Evolutionary conservation across 2,888 invertebrate genomes (phyloP).

Genomic region (Ectropis crepuscularia): DNA sequence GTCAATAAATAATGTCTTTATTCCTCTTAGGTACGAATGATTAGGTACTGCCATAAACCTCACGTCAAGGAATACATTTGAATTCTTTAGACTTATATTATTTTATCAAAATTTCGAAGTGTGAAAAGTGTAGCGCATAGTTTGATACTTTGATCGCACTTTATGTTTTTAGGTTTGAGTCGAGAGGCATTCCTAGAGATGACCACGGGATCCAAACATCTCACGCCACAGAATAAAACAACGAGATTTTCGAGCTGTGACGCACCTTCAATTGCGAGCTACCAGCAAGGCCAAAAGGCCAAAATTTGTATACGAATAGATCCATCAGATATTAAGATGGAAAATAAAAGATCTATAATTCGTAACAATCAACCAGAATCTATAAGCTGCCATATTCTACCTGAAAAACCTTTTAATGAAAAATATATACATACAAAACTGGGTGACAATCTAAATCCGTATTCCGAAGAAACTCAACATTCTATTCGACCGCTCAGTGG

Average conservation of each 20-base stretch:
- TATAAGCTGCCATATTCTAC: neutral
- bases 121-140: no score
- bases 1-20: no score
- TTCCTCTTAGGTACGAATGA: no score
- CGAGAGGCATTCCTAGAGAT: conserved; percentile 30
- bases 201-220: conserved; percentile 16
- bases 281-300: neutral
- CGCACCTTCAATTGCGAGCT: neutral
- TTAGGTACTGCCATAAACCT: no score
- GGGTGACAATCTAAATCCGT: neutral
- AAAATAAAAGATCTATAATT: neutral
- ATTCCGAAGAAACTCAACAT: neutral
- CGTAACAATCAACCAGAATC: neutral
- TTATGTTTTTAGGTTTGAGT: conserved; percentile 27
- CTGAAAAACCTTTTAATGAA: neutral
- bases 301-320: neutral
- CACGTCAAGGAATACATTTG: no score
- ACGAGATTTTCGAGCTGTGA: conserved; percentile 19
- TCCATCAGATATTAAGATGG: neutral
- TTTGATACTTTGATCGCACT: no score
- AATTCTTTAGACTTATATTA: no score
- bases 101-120: no score
- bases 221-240: conserved; percentile 4
- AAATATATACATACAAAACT: neutral
- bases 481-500: neutral